phyloP scores from a whole-genome alignment of 2,113 vertebrate genomes.

The Tiliqua scincoides region DNA sequence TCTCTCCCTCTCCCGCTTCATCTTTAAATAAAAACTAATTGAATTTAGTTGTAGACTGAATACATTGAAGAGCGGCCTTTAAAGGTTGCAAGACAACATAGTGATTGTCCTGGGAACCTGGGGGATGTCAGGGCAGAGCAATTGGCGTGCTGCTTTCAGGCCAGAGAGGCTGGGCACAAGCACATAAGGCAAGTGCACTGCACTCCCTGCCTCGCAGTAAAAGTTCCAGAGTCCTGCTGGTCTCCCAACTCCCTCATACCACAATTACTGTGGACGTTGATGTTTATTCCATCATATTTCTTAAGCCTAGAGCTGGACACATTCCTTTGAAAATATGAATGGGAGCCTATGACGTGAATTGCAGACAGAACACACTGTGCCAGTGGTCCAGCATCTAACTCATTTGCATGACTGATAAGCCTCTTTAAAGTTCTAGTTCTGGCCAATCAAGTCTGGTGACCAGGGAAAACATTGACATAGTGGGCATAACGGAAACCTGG shows the following conservation, averaged over 20 bases:
- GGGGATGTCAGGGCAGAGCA: not conserved
- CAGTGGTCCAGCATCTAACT: not conserved
- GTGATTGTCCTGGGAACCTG: conserved; percentile 66
- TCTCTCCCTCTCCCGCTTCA: conserved; percentile 51
- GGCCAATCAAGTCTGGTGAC: too few species aligned
- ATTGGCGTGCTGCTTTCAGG: not conserved
- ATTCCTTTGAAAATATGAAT: not conserved
- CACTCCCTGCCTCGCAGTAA: too few species aligned
- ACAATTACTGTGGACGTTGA: too few species aligned
- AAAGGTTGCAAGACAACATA: conserved; percentile 66
- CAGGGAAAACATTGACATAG: too few species aligned
- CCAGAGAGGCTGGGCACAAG: not conserved
- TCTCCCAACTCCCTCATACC: not conserved
- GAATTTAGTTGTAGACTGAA: conserved; percentile 77
- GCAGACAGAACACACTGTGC: not conserved
- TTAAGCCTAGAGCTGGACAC: not conserved
- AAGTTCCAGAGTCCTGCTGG: fast-evolving
- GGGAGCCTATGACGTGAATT: not conserved
- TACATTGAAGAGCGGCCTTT: conserved; percentile 65
- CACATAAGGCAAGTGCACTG: not conserved
- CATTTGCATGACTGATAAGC: too few species aligned
- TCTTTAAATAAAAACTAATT: conserved; percentile 75
- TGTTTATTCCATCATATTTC: not conserved
- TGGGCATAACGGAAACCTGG: too few species aligned
- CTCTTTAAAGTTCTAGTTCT: too few species aligned